Percentiles rank a stretch among this genome's conserved stretches.
phyloP scores from a whole-genome alignment of 2,797 vertebrate genomes.

The Gymnothorax javanicus region DNA sequence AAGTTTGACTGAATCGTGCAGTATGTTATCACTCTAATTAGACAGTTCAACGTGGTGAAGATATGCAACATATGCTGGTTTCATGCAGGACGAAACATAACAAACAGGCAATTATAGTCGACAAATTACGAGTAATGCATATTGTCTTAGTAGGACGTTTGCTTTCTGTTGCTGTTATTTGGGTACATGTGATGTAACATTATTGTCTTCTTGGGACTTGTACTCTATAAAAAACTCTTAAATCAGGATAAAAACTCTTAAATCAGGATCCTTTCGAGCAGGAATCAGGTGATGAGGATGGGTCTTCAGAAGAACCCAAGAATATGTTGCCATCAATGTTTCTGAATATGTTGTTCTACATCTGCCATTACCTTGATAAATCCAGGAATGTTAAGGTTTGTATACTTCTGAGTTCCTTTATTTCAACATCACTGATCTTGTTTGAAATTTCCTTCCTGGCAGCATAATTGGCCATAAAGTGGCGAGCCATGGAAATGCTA shows the following conservation, averaged over 20 bases:
- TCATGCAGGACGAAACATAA: not conserved
- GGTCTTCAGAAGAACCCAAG: not conserved
- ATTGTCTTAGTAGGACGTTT: not conserved
- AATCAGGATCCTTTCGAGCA: not conserved
- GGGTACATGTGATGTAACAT: not conserved
- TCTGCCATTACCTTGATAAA: not conserved
- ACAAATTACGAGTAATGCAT: slow-evolving; percentile 1
- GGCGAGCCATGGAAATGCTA: not conserved
- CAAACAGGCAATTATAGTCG: not conserved
- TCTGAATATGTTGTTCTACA: not conserved
- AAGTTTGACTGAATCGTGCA: not conserved
- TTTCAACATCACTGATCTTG: not conserved
- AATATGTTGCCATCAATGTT: not conserved
- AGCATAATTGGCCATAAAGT: not conserved
- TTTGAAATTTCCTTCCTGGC: not conserved
- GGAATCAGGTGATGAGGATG: not conserved
- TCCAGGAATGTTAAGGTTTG: not conserved
- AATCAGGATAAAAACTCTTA: not conserved
- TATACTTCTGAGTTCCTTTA: not conserved
- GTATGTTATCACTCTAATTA: slow-evolving; percentile 6
- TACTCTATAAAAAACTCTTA: not conserved
- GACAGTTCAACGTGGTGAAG: not conserved
- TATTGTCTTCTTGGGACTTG: not conserved
- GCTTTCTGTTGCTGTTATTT: not conserved
- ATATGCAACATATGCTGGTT: not conserved